Evolutionary conservation across 2,113 vertebrate genomes (phyloP).

Genomic region (Vidua chalybeata): DNA sequence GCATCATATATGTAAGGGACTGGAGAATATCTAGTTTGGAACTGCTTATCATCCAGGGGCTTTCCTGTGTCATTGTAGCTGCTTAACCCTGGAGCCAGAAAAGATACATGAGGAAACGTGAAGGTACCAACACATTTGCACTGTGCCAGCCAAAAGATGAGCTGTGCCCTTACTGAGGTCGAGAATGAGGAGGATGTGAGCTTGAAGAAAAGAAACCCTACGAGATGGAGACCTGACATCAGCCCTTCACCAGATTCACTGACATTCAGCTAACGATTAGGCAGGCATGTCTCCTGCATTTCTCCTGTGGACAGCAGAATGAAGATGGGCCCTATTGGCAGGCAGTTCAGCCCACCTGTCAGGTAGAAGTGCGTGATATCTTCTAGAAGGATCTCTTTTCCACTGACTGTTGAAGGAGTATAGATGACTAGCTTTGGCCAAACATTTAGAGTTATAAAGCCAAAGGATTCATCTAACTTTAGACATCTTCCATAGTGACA

Average conservation of each 20-base stretch:
- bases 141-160: neutral
- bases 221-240: neutral
- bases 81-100: neutral
- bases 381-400: neutral
- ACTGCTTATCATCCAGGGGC: neutral
- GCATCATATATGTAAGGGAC: neutral
- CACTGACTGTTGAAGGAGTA: neutral
- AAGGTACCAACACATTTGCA: neutral
- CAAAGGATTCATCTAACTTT: neutral
- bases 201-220: neutral
- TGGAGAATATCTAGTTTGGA: neutral
- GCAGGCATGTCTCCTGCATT: neutral
- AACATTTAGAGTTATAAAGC: neutral
- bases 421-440: neutral
- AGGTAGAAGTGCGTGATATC: neutral
- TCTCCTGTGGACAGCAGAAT: neutral
- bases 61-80: neutral
- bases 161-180: neutral
- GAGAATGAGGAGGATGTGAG: neutral
- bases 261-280: neutral
- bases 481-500: neutral
- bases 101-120: fast-evolving
- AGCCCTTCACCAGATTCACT: neutral
- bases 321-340: neutral
- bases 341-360: neutral